Conservation (phyloP, 2,888 invertebrate genomes). For the Timandra comae region DNA sequence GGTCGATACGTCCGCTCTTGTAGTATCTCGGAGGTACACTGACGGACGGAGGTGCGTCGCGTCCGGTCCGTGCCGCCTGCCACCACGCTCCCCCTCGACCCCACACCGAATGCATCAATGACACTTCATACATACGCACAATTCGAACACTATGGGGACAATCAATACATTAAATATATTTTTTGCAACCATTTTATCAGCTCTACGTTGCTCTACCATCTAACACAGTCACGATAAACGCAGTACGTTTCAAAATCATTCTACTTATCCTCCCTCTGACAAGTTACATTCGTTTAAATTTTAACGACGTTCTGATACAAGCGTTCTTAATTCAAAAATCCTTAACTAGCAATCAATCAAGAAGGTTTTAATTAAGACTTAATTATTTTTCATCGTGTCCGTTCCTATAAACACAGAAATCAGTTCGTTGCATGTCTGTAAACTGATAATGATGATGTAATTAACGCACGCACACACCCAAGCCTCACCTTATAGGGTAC, state of each 20-base stretch:
- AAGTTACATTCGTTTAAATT: too few relatives aligned
- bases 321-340: too few relatives aligned
- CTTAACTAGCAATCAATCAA: too few relatives aligned
- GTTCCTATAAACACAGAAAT: conserved; percentile 41
- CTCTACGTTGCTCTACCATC: too few relatives aligned
- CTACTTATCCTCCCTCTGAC: too few relatives aligned
- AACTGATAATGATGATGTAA: conserved; percentile 49
- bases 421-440: conserved; percentile 48
- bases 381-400: too few relatives aligned
- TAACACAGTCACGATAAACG: too few relatives aligned
- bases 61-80: conserved; percentile 46
- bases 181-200: neutral
- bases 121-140: conserved; percentile 64
- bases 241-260: too few relatives aligned
- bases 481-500: too few relatives aligned
- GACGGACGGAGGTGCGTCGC: conserved; percentile 38
- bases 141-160: conserved; percentile 54
- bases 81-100: conserved; percentile 50
- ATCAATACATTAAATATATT: conserved; percentile 42
- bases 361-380: too few relatives aligned
- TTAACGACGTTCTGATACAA: too few relatives aligned
- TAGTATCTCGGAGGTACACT: conserved; percentile 69
- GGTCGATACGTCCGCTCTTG: conserved; percentile 52
- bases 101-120: conserved; percentile 75
- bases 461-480: conserved; percentile 36